Conservation (phyloP, 2,888 invertebrate species). For the Stomorhina lunata region DNA sequence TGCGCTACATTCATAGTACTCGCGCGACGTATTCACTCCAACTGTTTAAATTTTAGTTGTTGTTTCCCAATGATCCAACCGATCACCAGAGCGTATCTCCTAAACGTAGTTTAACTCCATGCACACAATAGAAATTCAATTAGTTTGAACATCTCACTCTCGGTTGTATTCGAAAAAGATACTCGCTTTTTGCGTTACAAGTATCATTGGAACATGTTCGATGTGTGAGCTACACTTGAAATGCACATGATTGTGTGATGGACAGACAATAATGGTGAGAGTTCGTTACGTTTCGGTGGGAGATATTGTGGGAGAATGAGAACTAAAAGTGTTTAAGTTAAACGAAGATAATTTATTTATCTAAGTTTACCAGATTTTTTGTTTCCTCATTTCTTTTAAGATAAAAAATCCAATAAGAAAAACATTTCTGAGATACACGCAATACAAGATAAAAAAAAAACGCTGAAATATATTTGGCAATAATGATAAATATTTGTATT, state of each 20-base stretch:
- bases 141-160: slow-evolving; percentile 8
- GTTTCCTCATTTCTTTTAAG: neutral
- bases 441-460: too few relatives aligned
- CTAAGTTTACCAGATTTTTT: slow-evolving; percentile 33
- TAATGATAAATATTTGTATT: too few relatives aligned
- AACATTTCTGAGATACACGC: slow-evolving; percentile 17
- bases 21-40: slow-evolving; percentile 60
- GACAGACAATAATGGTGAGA: slow-evolving; percentile 8
- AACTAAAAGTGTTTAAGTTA: neutral
- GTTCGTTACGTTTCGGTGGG: neutral
- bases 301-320: slow-evolving; percentile 42
- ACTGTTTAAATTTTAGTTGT: slow-evolving; percentile 54
- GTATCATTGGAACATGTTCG: slow-evolving; percentile 35
- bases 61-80: slow-evolving; percentile 16
- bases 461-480: too few relatives aligned
- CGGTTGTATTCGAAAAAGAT: slow-evolving; percentile 31
- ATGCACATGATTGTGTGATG: neutral
- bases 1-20: slow-evolving; percentile 57
- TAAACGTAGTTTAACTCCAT: slow-evolving; percentile 35
- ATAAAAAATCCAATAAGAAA: neutral
- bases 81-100: slow-evolving; percentile 64
- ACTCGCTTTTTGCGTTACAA: neutral
- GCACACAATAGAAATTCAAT: neutral
- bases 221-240: neutral
- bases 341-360: slow-evolving; percentile 26